These are phyloP conservation scores for Dicranocentrus wangi DNA, from an alignment of 2,888 invertebrate genomes.

Conservation along the genomic window DNA sequence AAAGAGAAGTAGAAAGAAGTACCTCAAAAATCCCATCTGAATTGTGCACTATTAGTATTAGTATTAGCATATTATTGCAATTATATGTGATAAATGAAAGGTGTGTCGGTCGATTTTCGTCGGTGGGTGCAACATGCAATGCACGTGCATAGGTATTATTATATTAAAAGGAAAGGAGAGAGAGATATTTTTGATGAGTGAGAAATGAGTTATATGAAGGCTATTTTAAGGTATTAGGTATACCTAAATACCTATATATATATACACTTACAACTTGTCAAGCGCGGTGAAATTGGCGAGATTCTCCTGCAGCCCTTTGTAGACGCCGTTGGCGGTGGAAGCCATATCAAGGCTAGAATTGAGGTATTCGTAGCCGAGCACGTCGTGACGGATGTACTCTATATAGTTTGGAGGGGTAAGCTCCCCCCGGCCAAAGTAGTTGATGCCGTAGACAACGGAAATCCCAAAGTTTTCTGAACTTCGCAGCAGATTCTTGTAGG, in stretches of 20 bases:
- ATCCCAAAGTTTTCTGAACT: slow-evolving; percentile 92
- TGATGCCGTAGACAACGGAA: slow-evolving; percentile 81
- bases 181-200: neutral
- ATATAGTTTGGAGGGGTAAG: slow-evolving; percentile 83
- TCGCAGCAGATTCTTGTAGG: slow-evolving; percentile 89
- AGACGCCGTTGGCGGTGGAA: slow-evolving; percentile 82
- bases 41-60: neutral
- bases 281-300: slow-evolving; percentile 58
- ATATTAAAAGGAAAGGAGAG: neutral
- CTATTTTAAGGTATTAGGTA: no score
- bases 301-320: slow-evolving; percentile 76
- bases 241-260: no score
- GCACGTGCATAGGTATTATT: no score
- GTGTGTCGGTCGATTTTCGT: neutral
- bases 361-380: slow-evolving; percentile 85
- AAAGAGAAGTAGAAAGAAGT: neutral
- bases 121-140: neutral
- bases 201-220: no score
- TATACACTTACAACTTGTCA: slow-evolving; percentile 74
- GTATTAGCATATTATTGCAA: no score
- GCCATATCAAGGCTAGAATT: slow-evolving; percentile 89
- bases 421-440: slow-evolving; percentile 77
- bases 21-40: neutral
- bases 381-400: slow-evolving; percentile 86
- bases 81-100: neutral